Evolutionary conservation across 2,888 invertebrate genomes (phyloP).

Genomic region (Coecobrya sp.): DNA sequence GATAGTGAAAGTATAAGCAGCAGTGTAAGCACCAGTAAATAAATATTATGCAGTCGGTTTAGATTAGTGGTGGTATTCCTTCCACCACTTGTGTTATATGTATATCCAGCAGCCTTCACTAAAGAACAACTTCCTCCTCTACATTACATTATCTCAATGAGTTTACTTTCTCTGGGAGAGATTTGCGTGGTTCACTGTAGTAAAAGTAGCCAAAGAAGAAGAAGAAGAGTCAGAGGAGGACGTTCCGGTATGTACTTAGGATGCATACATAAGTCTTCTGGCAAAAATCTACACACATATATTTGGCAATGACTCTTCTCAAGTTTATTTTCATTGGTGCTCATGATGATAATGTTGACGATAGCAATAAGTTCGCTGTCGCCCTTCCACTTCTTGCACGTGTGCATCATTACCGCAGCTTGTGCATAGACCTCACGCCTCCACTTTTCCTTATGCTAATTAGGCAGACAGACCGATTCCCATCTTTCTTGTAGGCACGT

Average conservation of each 20-base stretch:
- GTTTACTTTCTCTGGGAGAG: constrained; percentile 56
- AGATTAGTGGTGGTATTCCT: constrained; percentile 50
- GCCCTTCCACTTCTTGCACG: constrained; percentile 20
- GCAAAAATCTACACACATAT: background rate
- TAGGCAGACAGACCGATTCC: constrained; percentile 26
- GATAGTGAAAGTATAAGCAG: constrained; percentile 33
- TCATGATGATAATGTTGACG: constrained; percentile 26
- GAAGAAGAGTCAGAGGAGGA: background rate
- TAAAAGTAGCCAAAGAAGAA: constrained; percentile 9
- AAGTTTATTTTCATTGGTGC: constrained; percentile 44
- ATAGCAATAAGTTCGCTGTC: constrained; percentile 34
- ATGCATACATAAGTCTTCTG: constrained; percentile 11
- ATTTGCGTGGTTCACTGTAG: constrained; percentile 25
- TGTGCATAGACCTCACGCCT: background rate
- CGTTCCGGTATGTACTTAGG: background rate
- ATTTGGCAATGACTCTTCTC: constrained; percentile 57
- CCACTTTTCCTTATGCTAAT: constrained; percentile 45
- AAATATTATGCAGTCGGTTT: constrained; percentile 59
- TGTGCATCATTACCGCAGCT: constrained; percentile 33
- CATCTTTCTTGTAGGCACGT: background rate
- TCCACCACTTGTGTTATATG: background rate
- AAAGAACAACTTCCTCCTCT: constrained; percentile 43
- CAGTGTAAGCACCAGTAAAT: constrained; percentile 45
- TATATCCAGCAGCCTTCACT: background rate
- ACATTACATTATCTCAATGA: constrained; percentile 69